Evolutionary conservation across 2,888 invertebrate genomes (phyloP), one percentile per base, ranked within the genome.

Genomic region (Physocephala rufipes): DNA sequence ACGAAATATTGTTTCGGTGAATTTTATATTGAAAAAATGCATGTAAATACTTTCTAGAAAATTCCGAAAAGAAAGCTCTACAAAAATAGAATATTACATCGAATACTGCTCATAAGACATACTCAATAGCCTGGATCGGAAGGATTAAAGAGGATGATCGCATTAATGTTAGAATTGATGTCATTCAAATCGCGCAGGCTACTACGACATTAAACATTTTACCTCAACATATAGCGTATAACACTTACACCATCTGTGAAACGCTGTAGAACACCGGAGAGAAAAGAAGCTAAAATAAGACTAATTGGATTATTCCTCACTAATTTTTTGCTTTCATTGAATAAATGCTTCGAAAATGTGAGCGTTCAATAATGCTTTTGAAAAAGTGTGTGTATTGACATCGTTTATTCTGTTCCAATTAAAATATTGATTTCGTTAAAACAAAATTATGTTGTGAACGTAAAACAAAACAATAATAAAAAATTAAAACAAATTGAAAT

Each of bases 251-350:
- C 36, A 9, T 36, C 12, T 16, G 64, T 59, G 59, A 47, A 65
- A 51, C n/a, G 26, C 26, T n/a, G 49, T 0, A 28, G 16, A 47
- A 47, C 21, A 47, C 4, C 58, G 26, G 26, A 13, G 24, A n/a
- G 19, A 67, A 5, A 55, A 65, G 47, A 47, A 5, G 30, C 26
- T 58, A 71, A 70, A 64, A 64, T 71, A 73, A 63, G 65, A 53
- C 81, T 80, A 80, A 80, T 80, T 81, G 80, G 80, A 76, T 80
- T 80, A 79, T 67, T 59, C 28, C 1, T 51, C n/a, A 26, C 24
- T 49, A 65, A 21, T 16, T 36, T 45, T 63, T 26, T 63, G 16
- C 21, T 36, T 36, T 62, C 43, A 19, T 43, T 43, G 19, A 61
- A 61, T 61, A n/a, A 53, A 53, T 21, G 9, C 12, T 16, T 58